Evolutionary conservation across 2,113 vertebrate species (phyloP).

Genomic region (Pachyramphus minor): DNA sequence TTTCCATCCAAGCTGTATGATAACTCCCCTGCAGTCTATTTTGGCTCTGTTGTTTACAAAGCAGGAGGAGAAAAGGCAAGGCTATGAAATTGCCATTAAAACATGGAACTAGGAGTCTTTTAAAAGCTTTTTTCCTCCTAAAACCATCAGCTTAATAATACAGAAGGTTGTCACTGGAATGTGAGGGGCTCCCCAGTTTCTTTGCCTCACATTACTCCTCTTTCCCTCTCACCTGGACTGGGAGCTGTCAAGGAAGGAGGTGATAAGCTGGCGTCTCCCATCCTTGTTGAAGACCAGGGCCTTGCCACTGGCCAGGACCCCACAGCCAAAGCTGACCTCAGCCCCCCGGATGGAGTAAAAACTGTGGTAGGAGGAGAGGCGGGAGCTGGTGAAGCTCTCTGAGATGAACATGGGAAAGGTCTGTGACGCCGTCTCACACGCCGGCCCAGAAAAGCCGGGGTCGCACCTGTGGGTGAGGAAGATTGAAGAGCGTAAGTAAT

Average conservation of each 20-base stretch:
- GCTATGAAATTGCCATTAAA: background rate
- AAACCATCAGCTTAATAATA: background rate
- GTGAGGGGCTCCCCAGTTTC: background rate
- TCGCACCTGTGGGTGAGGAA: conserved; percentile 80
- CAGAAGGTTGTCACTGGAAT: background rate
- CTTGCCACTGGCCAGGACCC: conserved; percentile 94
- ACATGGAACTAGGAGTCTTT: background rate
- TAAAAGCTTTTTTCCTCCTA: background rate
- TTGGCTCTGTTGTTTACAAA: background rate
- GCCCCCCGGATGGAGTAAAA: conserved; percentile 95
- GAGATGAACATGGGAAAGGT: conserved; percentile 94
- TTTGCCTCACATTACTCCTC: background rate
- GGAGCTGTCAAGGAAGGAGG: conserved; percentile 92
- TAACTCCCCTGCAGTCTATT: conserved; percentile 32
- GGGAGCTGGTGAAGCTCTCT: conserved; percentile 88
- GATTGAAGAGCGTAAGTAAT: background rate
- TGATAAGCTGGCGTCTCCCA: conserved; percentile 90
- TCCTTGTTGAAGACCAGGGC: conserved; percentile 96
- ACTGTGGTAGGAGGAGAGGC: conserved; percentile 96
- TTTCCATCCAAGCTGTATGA: conserved; percentile 28
- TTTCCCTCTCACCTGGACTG: conserved; percentile 85
- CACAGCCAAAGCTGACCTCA: conserved; percentile 95
- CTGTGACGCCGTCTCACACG: conserved; percentile 92
- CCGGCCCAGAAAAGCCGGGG: conserved; percentile 92
- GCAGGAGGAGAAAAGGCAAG: background rate